These are phyloP conservation scores for Genyomyrus donnyi DNA, from an alignment of 2,113 vertebrate species.

Conservation along the genomic window DNA sequence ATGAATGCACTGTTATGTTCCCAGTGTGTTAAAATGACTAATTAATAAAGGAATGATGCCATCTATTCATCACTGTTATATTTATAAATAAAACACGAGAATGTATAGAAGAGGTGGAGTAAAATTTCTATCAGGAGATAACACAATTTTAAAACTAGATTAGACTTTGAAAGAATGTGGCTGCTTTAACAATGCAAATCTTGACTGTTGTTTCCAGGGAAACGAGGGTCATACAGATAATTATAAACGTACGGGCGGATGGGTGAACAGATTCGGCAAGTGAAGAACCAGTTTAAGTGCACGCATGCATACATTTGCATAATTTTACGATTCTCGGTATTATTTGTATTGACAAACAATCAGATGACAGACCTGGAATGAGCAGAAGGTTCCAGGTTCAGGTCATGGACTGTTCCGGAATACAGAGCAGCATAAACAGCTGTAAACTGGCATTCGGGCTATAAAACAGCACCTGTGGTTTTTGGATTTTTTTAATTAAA, in stretches of 20 bases:
- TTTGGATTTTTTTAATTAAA: background rate
- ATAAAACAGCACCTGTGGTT: background rate
- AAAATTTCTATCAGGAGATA: background rate
- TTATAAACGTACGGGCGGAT: slow-evolving; percentile 3
- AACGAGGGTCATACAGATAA: slow-evolving; percentile 27
- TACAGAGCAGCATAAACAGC: background rate
- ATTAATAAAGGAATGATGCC: background rate
- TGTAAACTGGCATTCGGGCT: background rate
- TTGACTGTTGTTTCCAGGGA: slow-evolving; percentile 34
- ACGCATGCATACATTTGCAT: background rate
- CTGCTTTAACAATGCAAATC: slow-evolving; percentile 24
- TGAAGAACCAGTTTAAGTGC: background rate
- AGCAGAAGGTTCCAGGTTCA: background rate
- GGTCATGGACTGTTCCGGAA: background rate
- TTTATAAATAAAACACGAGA: background rate
- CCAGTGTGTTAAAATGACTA: background rate
- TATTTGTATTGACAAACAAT: background rate
- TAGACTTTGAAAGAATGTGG: slow-evolving; percentile 21
- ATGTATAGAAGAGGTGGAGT: background rate
- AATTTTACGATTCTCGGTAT: background rate
- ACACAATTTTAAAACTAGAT: background rate
- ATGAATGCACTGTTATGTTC: background rate
- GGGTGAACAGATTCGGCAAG: background rate
- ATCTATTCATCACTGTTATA: background rate
- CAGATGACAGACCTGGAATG: background rate